Base-by-base conservation (phyloP, 2,888 invertebrate species). In the Andrena praecox region DNA sequence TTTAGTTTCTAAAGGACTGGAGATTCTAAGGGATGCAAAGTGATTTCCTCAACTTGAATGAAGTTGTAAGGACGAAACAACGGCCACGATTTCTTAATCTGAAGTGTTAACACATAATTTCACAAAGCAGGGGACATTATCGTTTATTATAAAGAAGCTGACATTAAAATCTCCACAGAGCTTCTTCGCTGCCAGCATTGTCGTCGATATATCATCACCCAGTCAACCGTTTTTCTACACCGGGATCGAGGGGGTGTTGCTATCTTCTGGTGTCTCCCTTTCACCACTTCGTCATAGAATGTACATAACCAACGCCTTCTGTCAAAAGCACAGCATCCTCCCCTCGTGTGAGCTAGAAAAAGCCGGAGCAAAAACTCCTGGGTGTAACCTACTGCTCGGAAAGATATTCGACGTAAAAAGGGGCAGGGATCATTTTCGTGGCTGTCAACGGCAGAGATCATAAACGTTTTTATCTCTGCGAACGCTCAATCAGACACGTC, bases 361-460 rank as follows among this genome's bases (percentile, higher is more conserved):
- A 33, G 69, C 29, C 10, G 50, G 10, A 35, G 42, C 50, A 84
- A 87, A 84, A 87, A 87, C 42, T 52, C 35, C 2, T 50, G 27
- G 69, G 42, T 24, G 52, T 52, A 50, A 33, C 66, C 59, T 27
- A 50, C 16, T 20, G 60, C 24, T 7, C 27, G 63, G 64, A 79
- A 83, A 80, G 72, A 89, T 85, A 83, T 80, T 78, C 68, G 4
- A 20, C 67, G 64, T 59, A 24, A 24, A 88, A 85, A 84, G 56
- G 16, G 64, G 54, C n/a, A 12, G 60, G 54, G 72, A 72, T 78
- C 42, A 72, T 48, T 72, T 78, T 56, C 64, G 24, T 42, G 56
- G 52, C 82, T 89, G 87, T 80, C 87, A 81, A 12, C 20, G 24
- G 56, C 88, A 87, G 84, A 76, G 27, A 88, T 88, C 77, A 48